phyloP scores from a whole-genome alignment of 2,797 vertebrate species.

The Tympanoctomys barrerae region DNA sequence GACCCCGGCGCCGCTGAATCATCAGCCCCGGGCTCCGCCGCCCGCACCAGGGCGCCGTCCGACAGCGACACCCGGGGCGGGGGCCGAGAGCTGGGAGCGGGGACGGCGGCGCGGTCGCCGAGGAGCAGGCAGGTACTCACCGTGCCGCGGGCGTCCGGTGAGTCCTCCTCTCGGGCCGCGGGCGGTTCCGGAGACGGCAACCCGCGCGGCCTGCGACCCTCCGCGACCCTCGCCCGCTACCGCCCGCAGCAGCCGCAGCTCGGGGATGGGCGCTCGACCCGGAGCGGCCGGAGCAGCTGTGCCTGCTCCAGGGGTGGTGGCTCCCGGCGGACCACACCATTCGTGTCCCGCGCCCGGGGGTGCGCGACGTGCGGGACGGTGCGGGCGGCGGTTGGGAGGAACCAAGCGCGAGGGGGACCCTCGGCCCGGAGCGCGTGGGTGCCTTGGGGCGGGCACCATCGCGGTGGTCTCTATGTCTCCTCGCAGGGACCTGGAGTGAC shows the following conservation, averaged over 20 bases:
- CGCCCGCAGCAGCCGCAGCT: constrained; percentile 63
- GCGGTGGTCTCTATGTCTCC: fast-evolving
- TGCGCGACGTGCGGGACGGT: background rate
- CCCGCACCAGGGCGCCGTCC: background rate
- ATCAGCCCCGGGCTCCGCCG: background rate
- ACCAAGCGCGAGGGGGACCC: background rate
- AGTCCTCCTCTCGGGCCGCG: background rate
- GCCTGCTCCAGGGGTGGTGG: constrained; percentile 57
- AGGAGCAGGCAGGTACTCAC: constrained; percentile 55
- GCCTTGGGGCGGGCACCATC: fast-evolving
- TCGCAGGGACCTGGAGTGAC: fast-evolving
- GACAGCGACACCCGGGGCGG: background rate
- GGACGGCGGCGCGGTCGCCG: background rate
- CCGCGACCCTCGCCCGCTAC: constrained; percentile 21
- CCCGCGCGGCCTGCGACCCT: background rate
- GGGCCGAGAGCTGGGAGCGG: background rate
- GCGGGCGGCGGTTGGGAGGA: background rate
- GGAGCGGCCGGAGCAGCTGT: constrained; percentile 82
- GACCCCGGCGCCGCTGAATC: constrained; percentile 79
- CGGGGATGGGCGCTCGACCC: constrained; percentile 59
- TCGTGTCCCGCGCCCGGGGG: constrained; percentile 48
- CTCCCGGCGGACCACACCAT: constrained; percentile 74
- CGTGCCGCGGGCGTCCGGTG: background rate
- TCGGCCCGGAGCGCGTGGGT: fast-evolving
- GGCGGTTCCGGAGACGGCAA: background rate